Percentiles rank a stretch among this genome's conserved stretches.
Conservation (phyloP, 1,140 invertebrate genomes). For the Bombus affinis region DNA sequence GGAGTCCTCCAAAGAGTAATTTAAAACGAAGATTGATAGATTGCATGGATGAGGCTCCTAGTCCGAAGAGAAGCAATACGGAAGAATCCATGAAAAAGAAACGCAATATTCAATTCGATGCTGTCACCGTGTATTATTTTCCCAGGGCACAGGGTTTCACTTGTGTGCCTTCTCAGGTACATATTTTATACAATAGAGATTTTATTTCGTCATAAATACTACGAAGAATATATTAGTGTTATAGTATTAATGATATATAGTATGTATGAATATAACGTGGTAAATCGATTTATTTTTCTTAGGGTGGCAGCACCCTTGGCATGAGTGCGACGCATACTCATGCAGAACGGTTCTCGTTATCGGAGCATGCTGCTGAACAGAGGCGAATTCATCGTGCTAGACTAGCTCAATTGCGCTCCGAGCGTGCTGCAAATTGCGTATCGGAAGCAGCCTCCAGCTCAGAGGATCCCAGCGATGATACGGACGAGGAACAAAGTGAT, state of each 20-base stretch:
- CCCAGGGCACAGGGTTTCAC: slow-evolving; percentile 97
- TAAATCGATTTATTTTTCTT: slow-evolving; percentile 52
- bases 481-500: slow-evolving; percentile 92
- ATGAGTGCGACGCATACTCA: slow-evolving; percentile 95
- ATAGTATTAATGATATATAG: no score
- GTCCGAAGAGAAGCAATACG: slow-evolving; percentile 80
- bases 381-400: slow-evolving; percentile 92
- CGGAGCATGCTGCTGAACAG: slow-evolving; percentile 94
- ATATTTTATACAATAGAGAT: neutral
- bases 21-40: slow-evolving; percentile 82
- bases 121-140: slow-evolving; percentile 98
- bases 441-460: slow-evolving; percentile 79
- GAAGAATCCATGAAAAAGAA: slow-evolving; percentile 85
- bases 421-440: slow-evolving; percentile 82
- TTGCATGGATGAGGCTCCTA: slow-evolving; percentile 77
- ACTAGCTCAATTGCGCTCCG: slow-evolving; percentile 89
- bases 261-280: neutral
- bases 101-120: slow-evolving; percentile 93
- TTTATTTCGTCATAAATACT: neutral
- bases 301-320: slow-evolving; percentile 97
- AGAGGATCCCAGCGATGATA: slow-evolving; percentile 88
- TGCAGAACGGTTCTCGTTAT: slow-evolving; percentile 89
- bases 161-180: slow-evolving; percentile 95
- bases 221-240: no score
- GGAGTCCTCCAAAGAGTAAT: slow-evolving; percentile 81